Conservation (phyloP, 2,113 vertebrate species). For the Cygnus buccinator region DNA sequence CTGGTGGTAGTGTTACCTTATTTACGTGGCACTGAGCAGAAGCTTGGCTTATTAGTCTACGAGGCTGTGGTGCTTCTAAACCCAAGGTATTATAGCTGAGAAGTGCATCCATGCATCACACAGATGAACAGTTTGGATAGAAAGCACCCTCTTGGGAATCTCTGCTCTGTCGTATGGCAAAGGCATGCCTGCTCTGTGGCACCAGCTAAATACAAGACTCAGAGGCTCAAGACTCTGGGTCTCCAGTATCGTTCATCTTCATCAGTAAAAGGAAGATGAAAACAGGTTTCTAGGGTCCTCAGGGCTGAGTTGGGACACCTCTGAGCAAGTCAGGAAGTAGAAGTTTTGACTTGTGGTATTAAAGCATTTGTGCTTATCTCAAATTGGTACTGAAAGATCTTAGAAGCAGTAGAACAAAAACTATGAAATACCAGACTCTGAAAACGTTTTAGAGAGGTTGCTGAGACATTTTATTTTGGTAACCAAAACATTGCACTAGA, state of each 20-base stretch:
- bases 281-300: background rate
- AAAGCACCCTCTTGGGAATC: background rate
- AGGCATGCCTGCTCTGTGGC: background rate
- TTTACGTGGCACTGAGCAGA: too few relatives aligned
- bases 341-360: background rate
- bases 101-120: background rate
- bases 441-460: background rate
- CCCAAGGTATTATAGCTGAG: background rate
- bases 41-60: background rate
- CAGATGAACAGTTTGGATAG: background rate
- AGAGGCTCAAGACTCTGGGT: too few relatives aligned
- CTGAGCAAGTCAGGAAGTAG: background rate
- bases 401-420: background rate
- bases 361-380: background rate
- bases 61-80: background rate
- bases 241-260: background rate
- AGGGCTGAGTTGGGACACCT: background rate
- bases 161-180: background rate
- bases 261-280: background rate
- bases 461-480: background rate
- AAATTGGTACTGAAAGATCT: background rate
- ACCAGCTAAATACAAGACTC: too few relatives aligned
- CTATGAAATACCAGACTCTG: background rate
- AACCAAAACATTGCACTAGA: background rate
- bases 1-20: background rate